Percentiles rank a stretch among this genome's conserved stretches.
Conservation (phyloP, 37 sponge, comb jelly and placozoan genomes). For the Ephydatia muelleri region DNA sequence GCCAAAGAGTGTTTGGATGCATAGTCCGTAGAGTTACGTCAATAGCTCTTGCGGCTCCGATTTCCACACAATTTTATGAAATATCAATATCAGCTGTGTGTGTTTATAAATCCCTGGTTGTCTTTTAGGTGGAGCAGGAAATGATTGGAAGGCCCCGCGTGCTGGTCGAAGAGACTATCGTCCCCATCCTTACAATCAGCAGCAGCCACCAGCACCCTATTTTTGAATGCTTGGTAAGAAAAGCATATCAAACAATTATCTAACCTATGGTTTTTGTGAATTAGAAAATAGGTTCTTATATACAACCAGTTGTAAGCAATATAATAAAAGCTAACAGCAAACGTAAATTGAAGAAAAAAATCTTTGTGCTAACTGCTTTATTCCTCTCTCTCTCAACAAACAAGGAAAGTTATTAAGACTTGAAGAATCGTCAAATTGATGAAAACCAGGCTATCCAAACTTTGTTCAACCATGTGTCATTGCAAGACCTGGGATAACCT, state of each 20-base stretch:
- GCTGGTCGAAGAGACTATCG: constrained; percentile 25
- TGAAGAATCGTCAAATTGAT: background rate
- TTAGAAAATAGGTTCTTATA: background rate
- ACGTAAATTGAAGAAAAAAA: too few species aligned
- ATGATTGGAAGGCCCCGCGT: constrained; percentile 26
- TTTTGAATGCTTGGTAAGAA: constrained; percentile 5
- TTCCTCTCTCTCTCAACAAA: background rate
- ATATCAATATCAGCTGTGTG: background rate
- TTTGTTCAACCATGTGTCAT: background rate
- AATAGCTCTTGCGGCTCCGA: background rate
- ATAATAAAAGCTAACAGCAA: background rate
- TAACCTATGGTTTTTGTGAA: background rate
- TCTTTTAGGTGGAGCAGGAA: background rate
- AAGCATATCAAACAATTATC: too few species aligned
- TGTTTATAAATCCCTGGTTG: background rate
- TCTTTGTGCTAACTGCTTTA: background rate
- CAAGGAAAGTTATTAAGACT: constrained; percentile 1
- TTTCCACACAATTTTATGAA: background rate
- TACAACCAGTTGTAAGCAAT: background rate
- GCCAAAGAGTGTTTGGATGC: background rate
- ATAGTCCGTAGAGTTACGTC: background rate
- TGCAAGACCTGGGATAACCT: background rate
- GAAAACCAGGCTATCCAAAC: background rate
- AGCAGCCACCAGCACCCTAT: constrained; percentile 7
- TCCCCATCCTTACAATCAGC: constrained; percentile 50